Conservation (phyloP, 2,888 invertebrate genomes). For the Drosophila putrida region DNA sequence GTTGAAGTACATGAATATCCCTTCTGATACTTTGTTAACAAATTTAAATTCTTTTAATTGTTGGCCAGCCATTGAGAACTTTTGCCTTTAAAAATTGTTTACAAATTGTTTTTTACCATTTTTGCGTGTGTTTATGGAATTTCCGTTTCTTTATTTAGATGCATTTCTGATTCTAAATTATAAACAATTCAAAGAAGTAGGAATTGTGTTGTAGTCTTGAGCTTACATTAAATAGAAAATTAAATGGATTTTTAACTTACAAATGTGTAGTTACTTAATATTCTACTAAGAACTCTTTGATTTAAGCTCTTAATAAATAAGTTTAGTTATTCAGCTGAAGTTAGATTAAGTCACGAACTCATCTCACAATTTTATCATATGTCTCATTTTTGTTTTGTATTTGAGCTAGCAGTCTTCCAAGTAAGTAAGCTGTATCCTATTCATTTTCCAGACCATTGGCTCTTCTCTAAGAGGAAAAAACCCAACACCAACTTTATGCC, state of each 20-base stretch:
- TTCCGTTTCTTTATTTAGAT: background rate
- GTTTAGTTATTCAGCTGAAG: too few species aligned
- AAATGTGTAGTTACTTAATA: too few species aligned
- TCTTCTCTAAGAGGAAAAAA: background rate
- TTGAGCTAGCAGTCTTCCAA: background rate
- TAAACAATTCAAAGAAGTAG: background rate
- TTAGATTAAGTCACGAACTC: too few species aligned
- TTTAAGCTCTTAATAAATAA: too few species aligned
- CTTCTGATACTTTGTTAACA: constrained; percentile 5
- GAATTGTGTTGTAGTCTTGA: background rate
- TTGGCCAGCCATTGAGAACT: constrained; percentile 5
- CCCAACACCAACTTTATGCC: background rate
- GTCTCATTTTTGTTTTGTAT: background rate
- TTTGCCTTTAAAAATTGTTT: constrained; percentile 40
- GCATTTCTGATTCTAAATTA: background rate
- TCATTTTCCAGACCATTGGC: constrained; percentile 37
- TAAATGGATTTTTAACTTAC: too few species aligned
- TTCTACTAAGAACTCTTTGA: too few species aligned
- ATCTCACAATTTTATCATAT: background rate
- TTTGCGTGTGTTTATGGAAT: constrained; percentile 9
- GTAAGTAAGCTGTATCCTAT: constrained; percentile 7
- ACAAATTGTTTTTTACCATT: constrained; percentile 28
- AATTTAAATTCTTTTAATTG: constrained; percentile 24
- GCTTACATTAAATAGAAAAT: too few species aligned
- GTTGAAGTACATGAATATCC: background rate